These are phyloP conservation scores for Pterostichus madidus DNA, from an alignment of 2,888 invertebrate species.

Conservation along the genomic window DNA sequence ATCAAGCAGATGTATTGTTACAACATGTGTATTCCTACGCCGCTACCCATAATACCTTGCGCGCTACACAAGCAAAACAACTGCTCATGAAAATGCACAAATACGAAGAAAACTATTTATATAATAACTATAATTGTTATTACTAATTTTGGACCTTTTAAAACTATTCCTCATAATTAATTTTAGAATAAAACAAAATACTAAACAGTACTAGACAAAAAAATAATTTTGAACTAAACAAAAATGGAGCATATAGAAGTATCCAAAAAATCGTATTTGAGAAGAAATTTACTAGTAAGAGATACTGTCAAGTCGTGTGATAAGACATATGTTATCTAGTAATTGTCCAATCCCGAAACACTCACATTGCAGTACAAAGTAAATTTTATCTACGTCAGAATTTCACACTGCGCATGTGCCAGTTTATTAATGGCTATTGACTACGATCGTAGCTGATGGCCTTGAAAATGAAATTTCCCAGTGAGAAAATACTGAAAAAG, in stretches of 20 bases:
- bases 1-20: too few relatives aligned
- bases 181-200: too few relatives aligned
- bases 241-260: too few relatives aligned
- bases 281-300: background rate
- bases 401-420: conserved; percentile 31
- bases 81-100: too few relatives aligned
- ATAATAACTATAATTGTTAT: too few relatives aligned
- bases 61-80: background rate
- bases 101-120: too few relatives aligned
- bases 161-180: too few relatives aligned
- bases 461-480: conserved; percentile 27
- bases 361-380: background rate
- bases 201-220: too few relatives aligned
- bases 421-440: conserved; percentile 62
- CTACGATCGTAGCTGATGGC: conserved; percentile 43
- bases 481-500: conserved; percentile 16
- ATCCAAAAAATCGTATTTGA: too few relatives aligned
- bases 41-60: conserved; percentile 13
- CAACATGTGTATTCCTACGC: conserved; percentile 11
- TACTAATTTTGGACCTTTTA: too few relatives aligned
- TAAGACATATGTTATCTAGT: conserved; percentile 4
- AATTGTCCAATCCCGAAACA: conserved; percentile 8
- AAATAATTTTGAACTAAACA: too few relatives aligned
- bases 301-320: conserved; percentile 31
- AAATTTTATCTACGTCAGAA: background rate